Evolutionary conservation across 2,113 vertebrate genomes (phyloP).

Genomic region (Pleuronectes platessa): DNA sequence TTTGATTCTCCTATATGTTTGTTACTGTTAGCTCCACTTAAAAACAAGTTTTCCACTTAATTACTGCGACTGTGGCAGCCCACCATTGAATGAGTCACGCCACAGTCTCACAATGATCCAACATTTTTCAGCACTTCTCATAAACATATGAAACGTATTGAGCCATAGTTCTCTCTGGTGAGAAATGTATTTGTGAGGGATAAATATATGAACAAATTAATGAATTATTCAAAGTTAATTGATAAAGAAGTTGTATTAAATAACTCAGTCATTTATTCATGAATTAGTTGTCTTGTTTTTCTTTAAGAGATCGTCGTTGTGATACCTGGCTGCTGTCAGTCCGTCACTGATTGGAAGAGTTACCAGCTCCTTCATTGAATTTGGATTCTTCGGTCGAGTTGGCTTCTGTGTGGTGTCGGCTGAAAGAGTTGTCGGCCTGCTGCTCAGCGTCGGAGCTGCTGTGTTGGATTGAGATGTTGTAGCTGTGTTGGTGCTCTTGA

Average conservation of each 20-base stretch:
- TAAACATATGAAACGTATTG: no score
- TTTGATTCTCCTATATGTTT: not conserved
- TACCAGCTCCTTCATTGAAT: not conserved
- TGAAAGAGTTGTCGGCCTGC: not conserved
- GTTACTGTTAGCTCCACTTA: no score
- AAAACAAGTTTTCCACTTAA: no score
- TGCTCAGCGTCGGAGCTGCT: not conserved
- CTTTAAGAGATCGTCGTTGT: not conserved
- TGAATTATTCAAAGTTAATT: no score
- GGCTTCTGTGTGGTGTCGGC: rapidly evolving
- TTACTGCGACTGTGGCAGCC: no score
- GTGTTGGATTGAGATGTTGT: not conserved
- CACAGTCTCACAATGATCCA: no score
- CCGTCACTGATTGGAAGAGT: not conserved
- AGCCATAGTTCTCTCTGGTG: no score
- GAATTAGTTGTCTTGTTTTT: no score
- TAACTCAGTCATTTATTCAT: not conserved
- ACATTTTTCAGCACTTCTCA: no score
- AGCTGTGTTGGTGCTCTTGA: not conserved
- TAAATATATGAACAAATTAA: no score
- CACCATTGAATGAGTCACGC: no score
- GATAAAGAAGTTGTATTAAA: not conserved
- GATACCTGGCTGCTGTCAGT: slow-evolving; percentile 44
- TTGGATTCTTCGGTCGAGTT: rapidly evolving
- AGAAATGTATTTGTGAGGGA: no score